A percentile compares a stretch with the other conserved stretches of the same genome.
phyloP scores from a whole-genome alignment of 2,113 vertebrate species.

The Gnathonemus longibarbis region DNA sequence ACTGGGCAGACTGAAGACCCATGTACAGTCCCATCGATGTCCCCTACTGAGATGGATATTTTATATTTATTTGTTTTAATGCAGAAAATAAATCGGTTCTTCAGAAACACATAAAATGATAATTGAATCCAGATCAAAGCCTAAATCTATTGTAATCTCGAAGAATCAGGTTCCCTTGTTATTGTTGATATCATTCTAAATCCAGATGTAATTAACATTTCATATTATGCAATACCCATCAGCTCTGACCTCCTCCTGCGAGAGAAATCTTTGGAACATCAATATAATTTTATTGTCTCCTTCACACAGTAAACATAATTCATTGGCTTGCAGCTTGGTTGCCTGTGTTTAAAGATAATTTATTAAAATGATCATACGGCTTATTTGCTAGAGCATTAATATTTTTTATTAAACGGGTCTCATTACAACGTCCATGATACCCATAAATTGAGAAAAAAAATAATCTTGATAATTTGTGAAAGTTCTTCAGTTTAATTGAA shows the following conservation, averaged over 20 bases:
- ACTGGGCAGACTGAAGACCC: background rate
- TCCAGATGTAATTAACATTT: slow-evolving; percentile 13
- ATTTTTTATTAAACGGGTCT: slow-evolving; percentile 17
- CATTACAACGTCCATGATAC: slow-evolving; percentile 7
- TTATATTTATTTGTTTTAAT: background rate
- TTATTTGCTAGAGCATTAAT: slow-evolving; percentile 24
- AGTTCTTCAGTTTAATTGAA: slow-evolving; percentile 15
- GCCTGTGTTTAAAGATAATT: slow-evolving; percentile 24
- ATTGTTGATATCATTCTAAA: background rate
- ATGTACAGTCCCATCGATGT: background rate
- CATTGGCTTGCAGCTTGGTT: slow-evolving; percentile 6
- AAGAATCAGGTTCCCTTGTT: background rate
- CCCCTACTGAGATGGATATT: background rate
- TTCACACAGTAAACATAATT: slow-evolving; percentile 14
- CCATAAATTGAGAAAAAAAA: background rate
- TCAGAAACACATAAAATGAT: background rate
- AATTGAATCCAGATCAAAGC: slow-evolving; percentile 5
- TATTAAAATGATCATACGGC: slow-evolving; percentile 21
- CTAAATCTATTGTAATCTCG: background rate
- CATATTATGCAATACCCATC: background rate
- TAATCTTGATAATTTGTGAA: slow-evolving; percentile 23
- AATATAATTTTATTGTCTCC: slow-evolving; percentile 17
- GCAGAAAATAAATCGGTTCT: background rate
- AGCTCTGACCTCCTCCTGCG: background rate
- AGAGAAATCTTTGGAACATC: slow-evolving; percentile 7